Percentiles rank a stretch among this genome's conserved stretches.
Evolutionary conservation across 2,888 invertebrate species (phyloP).

Genomic region (Poecilobothrus nobilitatus): DNA sequence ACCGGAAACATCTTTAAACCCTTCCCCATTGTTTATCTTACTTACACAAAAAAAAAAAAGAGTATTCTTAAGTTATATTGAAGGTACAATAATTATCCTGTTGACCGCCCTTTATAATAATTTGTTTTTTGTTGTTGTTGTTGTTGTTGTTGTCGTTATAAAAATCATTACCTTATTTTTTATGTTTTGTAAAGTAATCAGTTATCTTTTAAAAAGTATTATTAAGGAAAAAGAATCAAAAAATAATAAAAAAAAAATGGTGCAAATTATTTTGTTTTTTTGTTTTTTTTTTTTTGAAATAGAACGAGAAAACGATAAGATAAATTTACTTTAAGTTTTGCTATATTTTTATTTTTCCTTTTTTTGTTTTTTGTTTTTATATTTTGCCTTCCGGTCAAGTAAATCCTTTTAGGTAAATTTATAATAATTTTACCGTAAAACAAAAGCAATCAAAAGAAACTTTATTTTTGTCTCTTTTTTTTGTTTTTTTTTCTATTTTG

Average conservation of each 20-base stretch:
- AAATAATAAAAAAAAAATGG: no score
- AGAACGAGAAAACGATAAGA: background rate
- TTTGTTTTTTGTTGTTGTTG: background rate
- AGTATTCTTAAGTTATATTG: background rate
- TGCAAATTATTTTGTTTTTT: no score
- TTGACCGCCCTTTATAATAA: background rate
- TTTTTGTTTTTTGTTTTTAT: no score
- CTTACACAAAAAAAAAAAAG: background rate
- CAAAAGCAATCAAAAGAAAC: background rate
- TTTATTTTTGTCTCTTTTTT: background rate
- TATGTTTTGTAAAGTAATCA: no score
- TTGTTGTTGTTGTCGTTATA: no score
- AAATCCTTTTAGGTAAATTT: background rate
- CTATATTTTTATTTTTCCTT: background rate
- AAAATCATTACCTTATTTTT: no score
- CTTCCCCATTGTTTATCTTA: background rate
- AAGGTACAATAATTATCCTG: background rate
- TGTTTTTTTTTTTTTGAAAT: no score
- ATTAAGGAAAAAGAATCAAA: no score
- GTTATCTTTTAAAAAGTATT: no score
- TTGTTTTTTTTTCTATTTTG: no score
- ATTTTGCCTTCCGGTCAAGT: background rate
- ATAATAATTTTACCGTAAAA: background rate
- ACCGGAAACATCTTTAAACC: background rate
- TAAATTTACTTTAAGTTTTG: background rate